Percentiles rank a stretch among this genome's conserved stretches.
Conservation (phyloP, 2,888 invertebrate species). For the Sipha maydis region DNA sequence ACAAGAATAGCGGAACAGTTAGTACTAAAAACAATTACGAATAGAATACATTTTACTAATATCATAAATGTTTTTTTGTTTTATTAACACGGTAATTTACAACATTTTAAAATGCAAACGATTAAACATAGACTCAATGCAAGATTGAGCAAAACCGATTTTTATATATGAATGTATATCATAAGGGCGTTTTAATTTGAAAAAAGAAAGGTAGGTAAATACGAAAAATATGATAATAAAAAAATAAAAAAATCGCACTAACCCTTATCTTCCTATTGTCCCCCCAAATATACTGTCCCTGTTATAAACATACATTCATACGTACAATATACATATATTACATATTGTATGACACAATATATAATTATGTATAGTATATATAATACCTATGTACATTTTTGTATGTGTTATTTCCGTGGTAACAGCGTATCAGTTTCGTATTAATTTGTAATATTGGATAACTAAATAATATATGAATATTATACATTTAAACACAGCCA, state of each 20-base stretch:
- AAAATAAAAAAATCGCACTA: neutral
- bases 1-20: neutral
- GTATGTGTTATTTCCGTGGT: conserved; percentile 1
- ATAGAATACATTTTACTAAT: conserved; percentile 24
- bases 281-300: neutral
- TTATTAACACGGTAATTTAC: neutral
- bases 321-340: too few species aligned
- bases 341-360: too few species aligned
- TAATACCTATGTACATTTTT: neutral
- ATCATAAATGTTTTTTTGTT: conserved; percentile 17
- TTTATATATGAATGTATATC: conserved; percentile 17
- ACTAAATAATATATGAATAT: conserved; percentile 31
- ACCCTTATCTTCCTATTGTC: neutral
- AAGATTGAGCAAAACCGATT: conserved; percentile 40
- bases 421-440: conserved; percentile 16
- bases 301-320: neutral
- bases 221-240: neutral
- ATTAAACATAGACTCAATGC: conserved; percentile 46
- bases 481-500: conserved; percentile 55
- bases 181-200: conserved; percentile 7
- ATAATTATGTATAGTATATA: too few species aligned
- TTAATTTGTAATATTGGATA: conserved; percentile 31
- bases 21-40: neutral
- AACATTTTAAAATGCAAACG: conserved; percentile 26
- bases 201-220: neutral